phyloP scores from a whole-genome alignment of 2,888 invertebrate genomes.

The Lasius fuliginosus region DNA sequence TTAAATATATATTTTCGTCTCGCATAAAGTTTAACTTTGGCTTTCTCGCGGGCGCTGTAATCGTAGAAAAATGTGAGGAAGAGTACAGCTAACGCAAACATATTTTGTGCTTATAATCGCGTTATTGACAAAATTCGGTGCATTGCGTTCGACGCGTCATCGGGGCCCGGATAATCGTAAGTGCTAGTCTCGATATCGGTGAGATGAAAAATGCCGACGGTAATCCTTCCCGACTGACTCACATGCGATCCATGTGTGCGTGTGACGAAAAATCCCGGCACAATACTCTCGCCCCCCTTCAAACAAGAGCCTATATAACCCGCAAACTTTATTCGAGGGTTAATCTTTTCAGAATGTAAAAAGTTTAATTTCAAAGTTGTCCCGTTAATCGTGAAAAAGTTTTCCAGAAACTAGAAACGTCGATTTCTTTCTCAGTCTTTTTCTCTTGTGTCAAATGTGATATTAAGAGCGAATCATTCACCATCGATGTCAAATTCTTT shows the following conservation, averaged over 20 bases:
- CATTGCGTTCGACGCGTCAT: constrained; percentile 54
- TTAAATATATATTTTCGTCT: too few species aligned
- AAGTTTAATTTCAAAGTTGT: constrained; percentile 63
- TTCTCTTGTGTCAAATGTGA: background rate
- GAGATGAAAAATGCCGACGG: constrained; percentile 80
- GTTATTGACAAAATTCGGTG: constrained; percentile 58
- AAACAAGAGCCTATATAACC: constrained; percentile 49
- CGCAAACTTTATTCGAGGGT: constrained; percentile 58
- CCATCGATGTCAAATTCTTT: background rate
- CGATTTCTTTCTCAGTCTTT: constrained; percentile 25
- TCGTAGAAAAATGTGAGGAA: background rate
- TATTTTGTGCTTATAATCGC: constrained; percentile 27
- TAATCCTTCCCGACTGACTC: constrained; percentile 76
- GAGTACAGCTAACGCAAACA: background rate
- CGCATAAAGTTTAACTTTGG: background rate
- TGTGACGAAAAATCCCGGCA: constrained; percentile 54
- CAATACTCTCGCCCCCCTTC: constrained; percentile 57
- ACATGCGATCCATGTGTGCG: constrained; percentile 42
- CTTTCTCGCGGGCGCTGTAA: background rate
- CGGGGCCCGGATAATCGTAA: constrained; percentile 62
- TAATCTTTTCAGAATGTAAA: constrained; percentile 56
- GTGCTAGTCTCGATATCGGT: constrained; percentile 73
- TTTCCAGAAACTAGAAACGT: constrained; percentile 24
- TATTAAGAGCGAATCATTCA: constrained; percentile 13
- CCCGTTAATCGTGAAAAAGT: constrained; percentile 49